Conservation (phyloP, 1,140 invertebrate species). For the Ganaspis sp. region DNA sequence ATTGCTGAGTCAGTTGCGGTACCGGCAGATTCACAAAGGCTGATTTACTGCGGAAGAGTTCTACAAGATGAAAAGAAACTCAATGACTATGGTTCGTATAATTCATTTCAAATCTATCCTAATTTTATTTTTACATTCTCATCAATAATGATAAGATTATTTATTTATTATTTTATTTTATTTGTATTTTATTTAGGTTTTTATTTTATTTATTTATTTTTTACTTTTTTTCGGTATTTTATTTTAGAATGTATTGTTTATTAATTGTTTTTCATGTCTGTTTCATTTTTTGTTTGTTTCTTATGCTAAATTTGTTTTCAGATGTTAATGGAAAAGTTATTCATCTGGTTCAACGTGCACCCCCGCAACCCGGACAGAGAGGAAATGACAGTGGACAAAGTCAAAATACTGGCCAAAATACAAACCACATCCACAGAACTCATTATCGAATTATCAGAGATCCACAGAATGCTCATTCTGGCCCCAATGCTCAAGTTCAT, state of each 20-base stretch:
- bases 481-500: slow-evolving; percentile 61
- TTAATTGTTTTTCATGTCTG: slow-evolving; percentile 21
- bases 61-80: slow-evolving; percentile 93
- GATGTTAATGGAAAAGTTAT: slow-evolving; percentile 95
- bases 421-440: slow-evolving; percentile 47
- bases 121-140: too few species aligned
- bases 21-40: slow-evolving; percentile 87
- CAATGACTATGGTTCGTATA: slow-evolving; percentile 89
- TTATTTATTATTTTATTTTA: too few species aligned
- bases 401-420: slow-evolving; percentile 57
- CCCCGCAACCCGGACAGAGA: slow-evolving; percentile 75
- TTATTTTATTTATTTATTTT: too few species aligned
- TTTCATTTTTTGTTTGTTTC: not conserved
- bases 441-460: slow-evolving; percentile 54
- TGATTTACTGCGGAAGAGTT: slow-evolving; percentile 95
- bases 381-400: slow-evolving; percentile 63
- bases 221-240: slow-evolving; percentile 33
- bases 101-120: too few species aligned
- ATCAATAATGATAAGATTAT: too few species aligned
- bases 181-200: too few species aligned
- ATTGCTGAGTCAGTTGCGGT: slow-evolving; percentile 87
- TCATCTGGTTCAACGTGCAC: slow-evolving; percentile 93
- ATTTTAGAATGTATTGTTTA: too few species aligned
- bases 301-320: slow-evolving; percentile 66
- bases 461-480: slow-evolving; percentile 47